Evolutionary conservation across 2,888 invertebrate genomes (phyloP).

Genomic region (Hyppa rectilinea): DNA sequence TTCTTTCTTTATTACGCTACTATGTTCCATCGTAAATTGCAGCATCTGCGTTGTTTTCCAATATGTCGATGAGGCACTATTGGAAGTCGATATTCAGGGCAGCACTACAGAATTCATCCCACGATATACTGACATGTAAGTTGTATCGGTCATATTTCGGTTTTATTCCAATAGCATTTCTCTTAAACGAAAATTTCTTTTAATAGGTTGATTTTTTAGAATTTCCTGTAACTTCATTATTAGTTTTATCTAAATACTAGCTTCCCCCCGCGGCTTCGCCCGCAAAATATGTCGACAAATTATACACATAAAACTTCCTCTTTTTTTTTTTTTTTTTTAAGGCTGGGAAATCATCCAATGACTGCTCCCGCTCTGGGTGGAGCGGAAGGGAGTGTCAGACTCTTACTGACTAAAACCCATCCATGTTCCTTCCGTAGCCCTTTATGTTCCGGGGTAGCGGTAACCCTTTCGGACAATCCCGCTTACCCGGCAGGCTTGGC

Average conservation of each 20-base stretch:
- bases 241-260: not conserved
- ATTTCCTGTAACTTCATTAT: not conserved
- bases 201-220: not conserved
- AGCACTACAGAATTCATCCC: not conserved
- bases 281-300: no score
- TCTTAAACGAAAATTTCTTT: not conserved
- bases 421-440: no score
- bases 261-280: no score
- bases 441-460: no score
- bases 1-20: not conserved
- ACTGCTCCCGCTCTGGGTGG: no score
- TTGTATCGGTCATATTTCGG: not conserved
- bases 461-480: no score
- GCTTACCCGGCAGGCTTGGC: no score
- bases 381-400: no score
- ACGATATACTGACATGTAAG: not conserved
- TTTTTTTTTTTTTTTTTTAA: no score
- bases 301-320: no score
- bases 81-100: conserved; percentile 22
- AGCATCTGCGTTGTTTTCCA: conserved; percentile 10
- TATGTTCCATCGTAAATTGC: conserved; percentile 1
- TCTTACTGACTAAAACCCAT: no score
- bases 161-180: not conserved
- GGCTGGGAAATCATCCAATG: no score
- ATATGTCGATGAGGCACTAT: conserved; percentile 26